Base-by-base conservation (phyloP, 2,888 invertebrate species). In the Endotricha flammealis region DNA sequence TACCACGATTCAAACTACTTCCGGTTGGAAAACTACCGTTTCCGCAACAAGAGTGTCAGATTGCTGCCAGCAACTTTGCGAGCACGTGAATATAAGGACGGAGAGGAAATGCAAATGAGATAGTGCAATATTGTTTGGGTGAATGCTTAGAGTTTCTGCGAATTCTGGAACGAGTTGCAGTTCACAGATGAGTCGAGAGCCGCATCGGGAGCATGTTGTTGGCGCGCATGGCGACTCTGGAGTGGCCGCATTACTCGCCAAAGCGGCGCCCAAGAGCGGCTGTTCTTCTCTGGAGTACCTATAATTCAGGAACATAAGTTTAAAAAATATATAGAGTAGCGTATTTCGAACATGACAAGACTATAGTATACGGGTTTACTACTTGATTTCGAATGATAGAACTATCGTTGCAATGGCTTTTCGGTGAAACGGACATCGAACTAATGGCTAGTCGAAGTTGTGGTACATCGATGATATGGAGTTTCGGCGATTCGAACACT, bases 141-240 rank as follows among this genome's bases (percentile, higher is more conserved):
- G 71, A 30, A 95, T 71, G 33, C 85, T 83, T 20, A 96, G 77
- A 37, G 92, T 90, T 11, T 92, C 90, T 36, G 96, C 91, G 22
- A 96, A 83, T 1, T 93, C 92, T 0, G 97, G 94, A 31, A 96
- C 83, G 27, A 97, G 82, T 81, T 97, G 97, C 7, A 96, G 75
- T 72, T 97, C 97, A 66, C 95, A 96, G 12, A 89, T 85, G 48
- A 92, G 87, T 20, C 90, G 90, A 1, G 91, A 88, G 33, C 92
- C 91, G 63, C 94, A 95, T 60, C 94, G 88, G 29, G 78, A 69
- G 64, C 95, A 95, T 44, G 82, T 81, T 1, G 71, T 40, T 1
- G 87, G 85, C 7, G 46, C 41, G 53, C 68, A 36, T 38, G 77
- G 49, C 64, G 87, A 58, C 12, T 67, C 70, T 0, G 74, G 67